A percentile compares a stretch with the other conserved stretches of the same genome.
These are phyloP conservation scores for Carposina sasakii DNA, from an alignment of 1,140 invertebrate genomes.

Conservation along the genomic window DNA sequence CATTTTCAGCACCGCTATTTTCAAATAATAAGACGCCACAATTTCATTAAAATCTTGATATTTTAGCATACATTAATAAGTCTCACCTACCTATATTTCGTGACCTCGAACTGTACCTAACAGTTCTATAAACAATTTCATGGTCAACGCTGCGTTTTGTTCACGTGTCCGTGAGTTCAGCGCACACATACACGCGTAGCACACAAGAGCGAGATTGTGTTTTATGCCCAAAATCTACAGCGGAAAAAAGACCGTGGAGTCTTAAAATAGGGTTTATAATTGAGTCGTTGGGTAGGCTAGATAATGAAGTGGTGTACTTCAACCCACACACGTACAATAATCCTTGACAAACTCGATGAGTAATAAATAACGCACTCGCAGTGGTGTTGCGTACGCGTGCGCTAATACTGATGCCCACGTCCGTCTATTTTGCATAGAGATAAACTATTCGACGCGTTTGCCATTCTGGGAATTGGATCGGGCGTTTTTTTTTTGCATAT, in stretches of 20 bases:
- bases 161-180: conserved; percentile 34
- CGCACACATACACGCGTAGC: conserved; percentile 23
- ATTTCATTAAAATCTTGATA: conserved; percentile 31
- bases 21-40: too few species aligned
- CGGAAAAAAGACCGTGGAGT: too few species aligned
- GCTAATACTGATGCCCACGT: conserved; percentile 23
- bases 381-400: conserved; percentile 40
- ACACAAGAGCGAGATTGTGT: too few species aligned
- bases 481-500: background rate
- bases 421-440: conserved; percentile 23
- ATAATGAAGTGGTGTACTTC: too few species aligned
- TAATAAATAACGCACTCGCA: conserved; percentile 49
- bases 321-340: conserved; percentile 23
- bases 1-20: too few species aligned
- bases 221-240: too few species aligned
- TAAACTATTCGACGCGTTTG: too few species aligned
- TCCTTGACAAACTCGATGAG: conserved; percentile 40
- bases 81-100: conserved; percentile 31
- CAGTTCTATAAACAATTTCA: conserved; percentile 49
- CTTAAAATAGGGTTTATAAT: too few species aligned
- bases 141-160: conserved; percentile 46
- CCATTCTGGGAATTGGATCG: too few species aligned
- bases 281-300: too few species aligned
- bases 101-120: conserved; percentile 37
- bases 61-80: conserved; percentile 50